These are phyloP conservation scores for Trididemnum miniatum DNA, from an alignment of 23 tunicate genomes.

Conservation along the genomic window DNA sequence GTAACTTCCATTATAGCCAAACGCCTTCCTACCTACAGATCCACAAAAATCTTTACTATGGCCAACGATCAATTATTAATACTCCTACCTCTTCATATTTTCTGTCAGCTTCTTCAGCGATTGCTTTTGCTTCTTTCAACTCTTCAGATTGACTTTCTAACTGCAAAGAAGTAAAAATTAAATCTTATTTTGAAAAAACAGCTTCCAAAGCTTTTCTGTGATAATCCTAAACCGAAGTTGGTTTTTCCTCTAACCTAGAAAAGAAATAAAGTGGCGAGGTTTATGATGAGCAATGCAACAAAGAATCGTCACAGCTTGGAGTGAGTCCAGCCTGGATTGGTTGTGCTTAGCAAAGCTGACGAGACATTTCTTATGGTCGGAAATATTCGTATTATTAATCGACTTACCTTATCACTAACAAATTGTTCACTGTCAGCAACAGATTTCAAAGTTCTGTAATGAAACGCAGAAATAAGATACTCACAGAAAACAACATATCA, in stretches of 20 bases:
- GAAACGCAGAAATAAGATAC: background rate
- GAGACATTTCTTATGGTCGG: no score
- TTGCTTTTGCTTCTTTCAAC: conserved; percentile 31
- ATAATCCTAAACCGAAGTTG: no score
- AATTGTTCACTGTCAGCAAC: conserved; percentile 3
- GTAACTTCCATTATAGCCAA: background rate
- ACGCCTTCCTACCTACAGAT: conserved; percentile 20
- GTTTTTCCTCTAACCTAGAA: no score
- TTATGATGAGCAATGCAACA: no score
- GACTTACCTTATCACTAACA: conserved; percentile 23
- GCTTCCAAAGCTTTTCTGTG: no score
- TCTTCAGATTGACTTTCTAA: conserved; percentile 8
- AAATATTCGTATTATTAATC: no score
- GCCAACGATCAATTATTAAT: background rate
- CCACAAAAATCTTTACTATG: no score
- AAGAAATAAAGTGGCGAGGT: no score
- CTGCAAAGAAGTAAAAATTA: conserved; percentile 1
- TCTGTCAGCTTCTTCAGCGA: conserved; percentile 35
- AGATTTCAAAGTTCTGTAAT: background rate
- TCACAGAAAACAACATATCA: background rate
- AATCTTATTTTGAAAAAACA: no score
- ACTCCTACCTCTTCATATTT: conserved; percentile 33
- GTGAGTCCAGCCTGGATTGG: no score
- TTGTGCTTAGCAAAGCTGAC: no score
- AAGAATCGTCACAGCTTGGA: no score